Evolutionary conservation across 35 echinoderm and acorn worm species (phyloP).

Genomic region (Acanthaster planci): DNA sequence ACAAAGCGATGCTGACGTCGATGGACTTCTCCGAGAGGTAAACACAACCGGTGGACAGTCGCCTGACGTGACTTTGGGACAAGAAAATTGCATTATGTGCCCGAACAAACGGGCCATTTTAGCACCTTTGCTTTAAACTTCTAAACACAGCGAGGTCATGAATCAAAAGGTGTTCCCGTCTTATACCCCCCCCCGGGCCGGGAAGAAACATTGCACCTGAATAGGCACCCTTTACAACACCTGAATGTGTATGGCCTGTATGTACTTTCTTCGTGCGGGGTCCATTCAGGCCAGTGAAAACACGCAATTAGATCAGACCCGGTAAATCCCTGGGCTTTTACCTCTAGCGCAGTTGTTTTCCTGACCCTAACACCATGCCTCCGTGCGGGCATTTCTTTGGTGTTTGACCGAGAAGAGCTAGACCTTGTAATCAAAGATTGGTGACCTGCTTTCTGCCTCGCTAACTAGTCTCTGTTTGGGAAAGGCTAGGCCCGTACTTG

Average conservation of each 20-base stretch:
- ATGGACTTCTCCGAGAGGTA: not conserved
- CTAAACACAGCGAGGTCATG: not conserved
- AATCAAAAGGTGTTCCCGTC: not conserved
- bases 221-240: not conserved
- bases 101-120: constrained; percentile 1
- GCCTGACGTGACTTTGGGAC: no score
- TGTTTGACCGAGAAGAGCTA: constrained; percentile 1
- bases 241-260: constrained; percentile 1
- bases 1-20: not conserved
- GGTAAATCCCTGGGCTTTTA: not conserved
- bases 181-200: no score
- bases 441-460: not conserved
- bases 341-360: not conserved
- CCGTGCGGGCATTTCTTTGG: not conserved
- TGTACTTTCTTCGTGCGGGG: constrained; percentile 7
- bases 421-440: constrained; percentile 5
- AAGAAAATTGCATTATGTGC: not conserved
- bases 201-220: no score
- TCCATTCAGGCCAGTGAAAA: not conserved
- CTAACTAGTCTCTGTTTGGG: no score
- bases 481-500: no score
- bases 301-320: not conserved
- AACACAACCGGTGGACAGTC: not conserved
- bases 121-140: constrained; percentile 16
- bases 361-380: not conserved